Evolutionary conservation across 2,888 invertebrate genomes (phyloP), one percentile per base, ranked within the genome.

Genomic region (Aplocera efformata): DNA sequence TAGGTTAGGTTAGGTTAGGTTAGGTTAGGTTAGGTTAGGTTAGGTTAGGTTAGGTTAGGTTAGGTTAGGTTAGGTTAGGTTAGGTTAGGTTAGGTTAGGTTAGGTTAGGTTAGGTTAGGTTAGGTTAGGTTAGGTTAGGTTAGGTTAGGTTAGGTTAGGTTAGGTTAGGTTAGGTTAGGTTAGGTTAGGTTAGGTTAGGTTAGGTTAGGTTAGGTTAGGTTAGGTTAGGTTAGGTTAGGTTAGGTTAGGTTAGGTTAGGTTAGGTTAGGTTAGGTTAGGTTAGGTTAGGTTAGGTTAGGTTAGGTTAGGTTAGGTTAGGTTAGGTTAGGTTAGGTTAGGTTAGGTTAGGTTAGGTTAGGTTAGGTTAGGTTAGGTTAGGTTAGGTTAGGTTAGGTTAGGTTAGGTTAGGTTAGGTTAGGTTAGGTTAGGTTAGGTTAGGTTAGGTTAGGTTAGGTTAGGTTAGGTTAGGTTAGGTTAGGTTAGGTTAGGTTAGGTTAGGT

Each of bases 1-100:
- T 50, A 50, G 53, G 50, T 53, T 53, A 53, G 43, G 45, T 45
- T 45, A 47, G 34, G 34, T 28, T 29, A 38, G 21, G 27, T 28
- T 35, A 43, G 31, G 31, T 31, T 38, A 44, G 28, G 34, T 38
- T 35, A 38, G 35, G 31, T 36, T 32, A 34, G 27, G 24, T 35
- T 33, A 48, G 40, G 37, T 36, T 34, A 36, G 39, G 42, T 45
- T 36, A 39, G 35, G 47, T 41, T 35, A 42, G 37, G 43, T 30
- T 40, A 43, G 41, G 31, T 35, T 32, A 38, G 30, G 39, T 45
- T 49, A 33, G 40, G 33, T 34, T 39, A 39, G 39, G 38, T 38
- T 39, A 32, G 39, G 39, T 47, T 37, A 33, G 40, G 33, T 34
- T 39, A 39, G 39, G 40, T 41, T 39, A 32, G 39, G 39, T 47